phyloP scores from a whole-genome alignment of 2,797 vertebrate genomes.

The Melanotaenia nigrans region DNA sequence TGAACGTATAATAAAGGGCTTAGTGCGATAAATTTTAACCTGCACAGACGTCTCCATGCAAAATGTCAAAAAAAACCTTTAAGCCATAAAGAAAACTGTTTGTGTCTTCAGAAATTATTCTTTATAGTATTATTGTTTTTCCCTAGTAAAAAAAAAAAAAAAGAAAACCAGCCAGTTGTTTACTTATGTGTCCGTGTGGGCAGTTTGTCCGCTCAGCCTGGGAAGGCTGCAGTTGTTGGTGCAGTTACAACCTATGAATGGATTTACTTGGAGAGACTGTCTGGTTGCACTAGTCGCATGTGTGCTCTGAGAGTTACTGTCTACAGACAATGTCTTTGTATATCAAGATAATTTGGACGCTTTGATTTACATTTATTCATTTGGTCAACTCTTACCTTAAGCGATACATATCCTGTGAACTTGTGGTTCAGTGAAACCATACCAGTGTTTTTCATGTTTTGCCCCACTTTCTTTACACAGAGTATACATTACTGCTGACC shows the following conservation, averaged over 20 bases:
- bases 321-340: neutral
- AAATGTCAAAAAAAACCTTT: neutral
- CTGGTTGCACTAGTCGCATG: neutral
- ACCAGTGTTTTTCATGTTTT: constrained; percentile 51
- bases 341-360: neutral
- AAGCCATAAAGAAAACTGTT: neutral
- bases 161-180: neutral
- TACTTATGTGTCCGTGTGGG: neutral
- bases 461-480: constrained; percentile 65
- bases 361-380: neutral
- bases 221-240: neutral
- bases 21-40: neutral
- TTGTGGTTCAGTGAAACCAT: neutral
- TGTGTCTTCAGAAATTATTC: neutral
- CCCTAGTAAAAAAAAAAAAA: neutral
- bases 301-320: neutral
- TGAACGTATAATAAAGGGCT: neutral
- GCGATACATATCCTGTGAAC: neutral
- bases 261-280: neutral
- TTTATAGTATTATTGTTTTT: neutral
- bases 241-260: neutral
- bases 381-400: neutral
- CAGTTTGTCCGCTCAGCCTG: neutral
- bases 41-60: neutral
- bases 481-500: constrained; percentile 75